phyloP scores from a whole-genome alignment of 2,888 invertebrate species.

The Cataglyphis cursor region DNA sequence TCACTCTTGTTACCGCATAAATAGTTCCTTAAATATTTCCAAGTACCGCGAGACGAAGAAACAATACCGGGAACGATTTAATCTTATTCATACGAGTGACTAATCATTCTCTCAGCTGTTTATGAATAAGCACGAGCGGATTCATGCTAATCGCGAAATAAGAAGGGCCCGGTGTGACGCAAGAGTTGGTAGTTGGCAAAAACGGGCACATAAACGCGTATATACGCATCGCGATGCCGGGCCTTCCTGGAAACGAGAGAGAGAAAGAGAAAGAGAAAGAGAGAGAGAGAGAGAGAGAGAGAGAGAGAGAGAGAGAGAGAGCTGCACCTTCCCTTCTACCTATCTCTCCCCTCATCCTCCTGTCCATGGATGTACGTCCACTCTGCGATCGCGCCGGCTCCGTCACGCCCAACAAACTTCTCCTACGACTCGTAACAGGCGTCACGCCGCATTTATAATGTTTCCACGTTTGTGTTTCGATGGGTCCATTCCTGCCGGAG shows the following conservation, averaged over 20 bases:
- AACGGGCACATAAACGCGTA: constrained; percentile 58
- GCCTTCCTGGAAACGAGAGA: constrained; percentile 84
- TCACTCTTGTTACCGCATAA: background rate
- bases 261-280: background rate
- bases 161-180: constrained; percentile 61
- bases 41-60: background rate
- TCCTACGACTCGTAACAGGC: constrained; percentile 76
- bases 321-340: constrained; percentile 52
- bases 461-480: constrained; percentile 85
- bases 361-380: constrained; percentile 38
- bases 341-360: constrained; percentile 24
- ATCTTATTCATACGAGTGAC: constrained; percentile 43
- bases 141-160: constrained; percentile 51
- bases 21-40: constrained; percentile 16
- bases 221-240: constrained; percentile 75
- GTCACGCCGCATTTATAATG: constrained; percentile 86
- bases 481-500: constrained; percentile 75
- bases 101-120: constrained; percentile 44
- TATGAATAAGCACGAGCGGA: constrained; percentile 12
- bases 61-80: constrained; percentile 40
- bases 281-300: constrained; percentile 31
- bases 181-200: constrained; percentile 71
- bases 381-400: constrained; percentile 76
- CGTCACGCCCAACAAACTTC: constrained; percentile 85
- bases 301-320: constrained; percentile 6